phyloP scores from a whole-genome alignment of 2,888 invertebrate species.

The Amphipoea oculea region DNA sequence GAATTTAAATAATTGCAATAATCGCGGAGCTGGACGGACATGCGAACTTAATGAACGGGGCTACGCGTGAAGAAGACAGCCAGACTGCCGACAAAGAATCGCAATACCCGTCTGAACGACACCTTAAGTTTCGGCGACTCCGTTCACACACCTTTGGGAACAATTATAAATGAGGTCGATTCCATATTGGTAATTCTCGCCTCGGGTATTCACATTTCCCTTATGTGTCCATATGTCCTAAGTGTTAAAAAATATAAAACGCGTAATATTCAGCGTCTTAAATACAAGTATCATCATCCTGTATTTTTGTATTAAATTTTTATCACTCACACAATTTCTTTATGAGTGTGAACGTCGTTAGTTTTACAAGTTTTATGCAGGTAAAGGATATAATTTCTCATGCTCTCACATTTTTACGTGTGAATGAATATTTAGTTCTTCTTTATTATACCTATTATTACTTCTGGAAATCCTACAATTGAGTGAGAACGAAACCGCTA shows the following conservation, averaged over 20 bases:
- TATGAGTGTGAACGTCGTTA: conserved; percentile 37
- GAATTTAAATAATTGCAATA: conserved; percentile 91
- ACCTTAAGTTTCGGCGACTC: conserved; percentile 56
- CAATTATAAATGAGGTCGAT: conserved; percentile 71
- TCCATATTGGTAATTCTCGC: conserved; percentile 67
- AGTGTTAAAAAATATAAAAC: conserved; percentile 56
- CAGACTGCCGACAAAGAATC: conserved; percentile 73
- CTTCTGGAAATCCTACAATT: conserved; percentile 28
- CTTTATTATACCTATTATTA: conserved; percentile 30
- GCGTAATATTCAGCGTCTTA: conserved; percentile 38
- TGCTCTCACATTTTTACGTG: conserved; percentile 26
- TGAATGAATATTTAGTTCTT: conserved; percentile 40
- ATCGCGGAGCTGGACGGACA: conserved; percentile 85
- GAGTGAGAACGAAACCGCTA: conserved; percentile 32
- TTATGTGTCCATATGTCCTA: conserved; percentile 52
- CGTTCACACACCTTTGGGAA: conserved; percentile 65
- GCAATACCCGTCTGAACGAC: conserved; percentile 64
- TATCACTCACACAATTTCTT: conserved; percentile 43
- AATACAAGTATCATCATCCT: conserved; percentile 53
- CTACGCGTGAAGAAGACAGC: conserved; percentile 81
- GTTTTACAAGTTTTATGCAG: conserved; percentile 31
- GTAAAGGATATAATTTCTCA: conserved; percentile 30
- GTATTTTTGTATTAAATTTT: conserved; percentile 50
- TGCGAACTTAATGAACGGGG: conserved; percentile 88
- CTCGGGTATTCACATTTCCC: conserved; percentile 66